phyloP scores from a whole-genome alignment of 2,113 vertebrate species.

The Shinisaurus crocodilurus region DNA sequence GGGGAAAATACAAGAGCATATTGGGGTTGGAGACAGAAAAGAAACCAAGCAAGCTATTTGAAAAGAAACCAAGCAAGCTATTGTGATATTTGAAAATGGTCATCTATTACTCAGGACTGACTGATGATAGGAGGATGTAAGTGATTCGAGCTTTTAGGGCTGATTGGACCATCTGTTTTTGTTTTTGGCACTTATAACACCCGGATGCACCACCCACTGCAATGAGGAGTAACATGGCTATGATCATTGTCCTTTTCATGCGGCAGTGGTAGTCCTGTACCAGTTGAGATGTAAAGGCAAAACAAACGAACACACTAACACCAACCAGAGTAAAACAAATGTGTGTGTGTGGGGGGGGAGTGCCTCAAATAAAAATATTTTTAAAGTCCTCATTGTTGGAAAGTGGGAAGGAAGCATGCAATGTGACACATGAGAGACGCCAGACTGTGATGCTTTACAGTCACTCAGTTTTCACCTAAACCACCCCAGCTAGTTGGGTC shows the following conservation, averaged over 20 bases:
- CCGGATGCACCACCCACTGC: background rate
- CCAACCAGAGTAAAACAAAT: background rate
- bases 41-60: background rate
- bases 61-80: background rate
- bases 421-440: background rate
- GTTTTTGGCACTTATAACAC: background rate
- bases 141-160: background rate
- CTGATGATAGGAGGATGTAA: constrained; percentile 11
- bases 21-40: background rate
- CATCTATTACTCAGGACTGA: background rate
- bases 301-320: background rate
- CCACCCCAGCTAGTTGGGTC: background rate
- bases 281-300: background rate
- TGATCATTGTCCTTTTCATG: background rate
- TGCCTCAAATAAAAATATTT: background rate
- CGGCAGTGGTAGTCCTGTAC: background rate
- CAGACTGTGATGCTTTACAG: background rate
- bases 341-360: background rate
- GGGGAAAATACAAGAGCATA: background rate
- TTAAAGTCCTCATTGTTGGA: background rate
- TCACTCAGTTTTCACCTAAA: background rate
- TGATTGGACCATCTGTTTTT: background rate
- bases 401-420: background rate
- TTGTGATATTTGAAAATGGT: background rate
- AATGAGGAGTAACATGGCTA: background rate